Conservation (phyloP, 2,888 invertebrate species). For the Auanema sp. region DNA sequence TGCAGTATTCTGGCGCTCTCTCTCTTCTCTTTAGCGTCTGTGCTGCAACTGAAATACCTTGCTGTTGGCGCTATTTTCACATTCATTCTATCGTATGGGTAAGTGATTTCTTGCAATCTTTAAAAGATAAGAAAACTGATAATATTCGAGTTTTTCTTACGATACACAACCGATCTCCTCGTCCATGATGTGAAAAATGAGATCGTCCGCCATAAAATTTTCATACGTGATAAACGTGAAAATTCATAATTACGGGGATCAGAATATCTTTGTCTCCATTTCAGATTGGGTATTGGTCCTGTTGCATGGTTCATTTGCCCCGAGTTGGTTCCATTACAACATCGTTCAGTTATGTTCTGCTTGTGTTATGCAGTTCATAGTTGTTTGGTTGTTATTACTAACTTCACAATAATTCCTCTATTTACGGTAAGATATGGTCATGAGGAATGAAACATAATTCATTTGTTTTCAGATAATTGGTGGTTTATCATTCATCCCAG, state of each 20-base stretch:
- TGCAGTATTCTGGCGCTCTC: conserved; percentile 29
- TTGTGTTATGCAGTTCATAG: conserved; percentile 51
- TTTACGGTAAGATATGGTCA: conserved; percentile 28
- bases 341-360: conserved; percentile 54
- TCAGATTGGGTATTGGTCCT: conserved; percentile 54
- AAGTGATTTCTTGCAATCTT: conserved; percentile 6
- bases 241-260: not conserved
- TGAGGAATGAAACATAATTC: not conserved
- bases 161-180: not conserved
- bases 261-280: conserved; percentile 16
- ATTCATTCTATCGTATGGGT: conserved; percentile 54
- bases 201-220: not conserved
- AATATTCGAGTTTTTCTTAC: too few species aligned
- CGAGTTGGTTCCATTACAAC: conserved; percentile 47
- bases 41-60: conserved; percentile 25
- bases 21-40: conserved; percentile 32
- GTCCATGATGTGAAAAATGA: not conserved
- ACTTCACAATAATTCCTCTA: conserved; percentile 48
- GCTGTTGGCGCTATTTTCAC: conserved; percentile 45
- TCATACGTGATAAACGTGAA: too few species aligned
- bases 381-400: conserved; percentile 50
- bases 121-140: not conserved
- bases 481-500: conserved; percentile 46
- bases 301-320: conserved; percentile 56
- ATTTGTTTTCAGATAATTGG: conserved; percentile 41